phyloP scores from a whole-genome alignment of 2,888 invertebrate species.

The Eucera pruinosa region DNA sequence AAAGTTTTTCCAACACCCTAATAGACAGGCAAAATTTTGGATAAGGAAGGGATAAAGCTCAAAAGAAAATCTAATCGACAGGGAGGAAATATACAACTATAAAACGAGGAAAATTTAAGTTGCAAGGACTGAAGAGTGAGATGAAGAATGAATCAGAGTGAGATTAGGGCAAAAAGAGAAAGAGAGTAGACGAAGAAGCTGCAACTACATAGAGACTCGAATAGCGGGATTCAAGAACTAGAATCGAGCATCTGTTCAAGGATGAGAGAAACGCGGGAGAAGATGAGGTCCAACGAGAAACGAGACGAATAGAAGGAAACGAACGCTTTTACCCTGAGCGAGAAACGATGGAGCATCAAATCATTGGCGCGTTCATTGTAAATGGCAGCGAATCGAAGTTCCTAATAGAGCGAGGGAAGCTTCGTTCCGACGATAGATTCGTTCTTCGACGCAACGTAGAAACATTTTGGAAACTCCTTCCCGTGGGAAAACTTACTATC shows the following conservation, averaged over 20 bases:
- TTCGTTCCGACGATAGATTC: background rate
- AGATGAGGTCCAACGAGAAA: background rate
- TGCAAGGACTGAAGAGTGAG: background rate
- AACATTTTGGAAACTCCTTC: background rate
- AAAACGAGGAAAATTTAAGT: slow-evolving; percentile 1
- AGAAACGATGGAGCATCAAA: background rate
- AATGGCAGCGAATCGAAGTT: slow-evolving; percentile 13
- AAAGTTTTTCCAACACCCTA: too few species aligned
- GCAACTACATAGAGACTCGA: slow-evolving; percentile 6
- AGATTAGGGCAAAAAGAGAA: background rate
- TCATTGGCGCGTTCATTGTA: slow-evolving; percentile 13
- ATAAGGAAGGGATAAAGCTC: background rate
- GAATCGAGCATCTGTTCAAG: slow-evolving; percentile 6
- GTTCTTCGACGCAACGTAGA: background rate
- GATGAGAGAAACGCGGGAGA: background rate
- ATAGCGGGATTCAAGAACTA: slow-evolving; percentile 37
- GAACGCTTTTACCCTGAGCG: background rate
- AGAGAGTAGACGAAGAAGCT: background rate
- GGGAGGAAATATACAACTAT: background rate
- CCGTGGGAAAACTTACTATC: background rate
- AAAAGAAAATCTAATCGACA: background rate
- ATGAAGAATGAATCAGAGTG: background rate
- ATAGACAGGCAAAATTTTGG: background rate
- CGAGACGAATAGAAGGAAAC: background rate
- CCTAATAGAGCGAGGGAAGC: background rate